Conservation (phyloP, 2,888 invertebrate species). For the Rhamphomyia laevipes region DNA sequence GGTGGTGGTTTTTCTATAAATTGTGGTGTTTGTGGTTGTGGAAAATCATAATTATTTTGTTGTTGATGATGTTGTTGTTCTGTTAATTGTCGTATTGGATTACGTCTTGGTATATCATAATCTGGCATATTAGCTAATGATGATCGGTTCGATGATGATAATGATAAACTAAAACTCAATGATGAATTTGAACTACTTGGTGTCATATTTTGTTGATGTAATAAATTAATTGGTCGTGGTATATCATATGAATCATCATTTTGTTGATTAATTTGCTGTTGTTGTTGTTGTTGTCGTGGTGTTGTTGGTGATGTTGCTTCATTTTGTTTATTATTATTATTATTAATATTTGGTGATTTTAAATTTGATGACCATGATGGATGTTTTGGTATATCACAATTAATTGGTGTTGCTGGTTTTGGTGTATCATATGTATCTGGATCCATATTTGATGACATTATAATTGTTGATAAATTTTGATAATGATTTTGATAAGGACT, state of each 20-base stretch:
- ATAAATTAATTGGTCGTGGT: conserved; percentile 42
- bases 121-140: conserved; percentile 50
- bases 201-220: conserved; percentile 45
- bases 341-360: conserved; percentile 9
- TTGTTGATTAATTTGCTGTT: conserved; percentile 19
- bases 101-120: conserved; percentile 53
- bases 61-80: conserved; percentile 13
- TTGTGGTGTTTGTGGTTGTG: conserved; percentile 32
- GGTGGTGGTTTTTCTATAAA: conserved; percentile 15
- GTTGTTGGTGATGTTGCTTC: conserved; percentile 34
- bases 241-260: conserved; percentile 52
- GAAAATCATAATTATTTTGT: conserved; percentile 49
- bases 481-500: conserved; percentile 10
- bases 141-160: conserved; percentile 42
- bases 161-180: conserved; percentile 42
- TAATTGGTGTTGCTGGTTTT: conserved; percentile 46
- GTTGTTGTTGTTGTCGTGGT: conserved; percentile 31
- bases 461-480: conserved; percentile 30
- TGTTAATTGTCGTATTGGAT: conserved; percentile 23
- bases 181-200: conserved; percentile 58
- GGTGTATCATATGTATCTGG: conserved; percentile 46
- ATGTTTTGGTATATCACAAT: conserved; percentile 43
- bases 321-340: conserved; percentile 16
- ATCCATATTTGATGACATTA: conserved; percentile 24
- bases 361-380: conserved; percentile 29